phyloP scores from a whole-genome alignment of 1,140 invertebrate genomes.

The Brachionus paranguensis region DNA sequence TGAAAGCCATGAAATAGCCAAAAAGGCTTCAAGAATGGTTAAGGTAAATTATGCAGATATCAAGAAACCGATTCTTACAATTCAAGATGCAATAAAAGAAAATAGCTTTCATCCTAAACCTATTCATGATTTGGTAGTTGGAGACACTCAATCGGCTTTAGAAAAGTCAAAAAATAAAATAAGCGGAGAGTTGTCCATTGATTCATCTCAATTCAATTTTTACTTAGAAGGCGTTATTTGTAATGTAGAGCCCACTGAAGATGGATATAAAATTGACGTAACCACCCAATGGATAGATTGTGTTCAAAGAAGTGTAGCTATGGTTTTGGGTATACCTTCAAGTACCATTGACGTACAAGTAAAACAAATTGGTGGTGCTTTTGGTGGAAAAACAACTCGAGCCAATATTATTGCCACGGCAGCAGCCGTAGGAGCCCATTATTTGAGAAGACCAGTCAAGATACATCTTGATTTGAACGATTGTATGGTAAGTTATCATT shows the following conservation, averaged over 20 bases:
- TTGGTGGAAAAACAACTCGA: constrained; percentile 87
- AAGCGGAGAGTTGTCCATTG: constrained; percentile 69
- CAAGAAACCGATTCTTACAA: constrained; percentile 59
- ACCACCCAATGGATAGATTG: constrained; percentile 77
- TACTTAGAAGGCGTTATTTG: constrained; percentile 77
- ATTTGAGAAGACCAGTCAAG: constrained; percentile 27
- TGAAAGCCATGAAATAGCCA: constrained; percentile 59
- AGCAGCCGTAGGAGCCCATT: constrained; percentile 57
- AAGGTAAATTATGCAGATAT: constrained; percentile 60
- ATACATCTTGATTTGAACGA: constrained; percentile 20
- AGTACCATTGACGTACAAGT: constrained; percentile 65
- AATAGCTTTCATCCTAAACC: constrained; percentile 51
- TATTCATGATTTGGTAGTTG: constrained; percentile 41
- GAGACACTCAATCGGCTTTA: constrained; percentile 40
- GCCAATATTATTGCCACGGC: constrained; percentile 57
- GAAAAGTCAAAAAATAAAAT: constrained; percentile 52
- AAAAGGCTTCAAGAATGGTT: constrained; percentile 62
- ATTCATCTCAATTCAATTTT: constrained; percentile 89
- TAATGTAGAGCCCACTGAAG: constrained; percentile 67
- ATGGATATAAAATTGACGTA: constrained; percentile 71
- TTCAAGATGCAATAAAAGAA: constrained; percentile 60
- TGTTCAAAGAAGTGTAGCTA: constrained; percentile 65
- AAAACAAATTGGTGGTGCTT: constrained; percentile 82
- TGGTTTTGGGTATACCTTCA: constrained; percentile 65
- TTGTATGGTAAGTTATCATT: constrained; percentile 1